Conservation (phyloP, 2,113 vertebrate species). For the Psophia crepitans region DNA sequence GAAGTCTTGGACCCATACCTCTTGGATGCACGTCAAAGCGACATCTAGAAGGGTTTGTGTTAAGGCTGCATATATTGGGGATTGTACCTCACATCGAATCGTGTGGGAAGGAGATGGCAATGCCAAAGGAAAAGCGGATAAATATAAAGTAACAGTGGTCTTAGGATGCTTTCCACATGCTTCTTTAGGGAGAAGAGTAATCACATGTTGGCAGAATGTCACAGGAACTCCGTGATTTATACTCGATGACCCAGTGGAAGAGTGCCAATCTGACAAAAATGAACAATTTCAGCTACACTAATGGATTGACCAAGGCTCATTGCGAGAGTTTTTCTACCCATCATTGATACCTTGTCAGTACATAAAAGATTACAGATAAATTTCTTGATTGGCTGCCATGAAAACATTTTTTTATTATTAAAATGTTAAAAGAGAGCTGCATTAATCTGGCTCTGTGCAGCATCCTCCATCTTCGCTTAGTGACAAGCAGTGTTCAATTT, state of each 20-base stretch:
- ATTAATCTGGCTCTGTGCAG: not conserved
- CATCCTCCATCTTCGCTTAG: constrained; percentile 15
- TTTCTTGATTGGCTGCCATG: constrained; percentile 41
- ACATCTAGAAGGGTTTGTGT: not conserved
- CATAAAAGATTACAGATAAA: constrained; percentile 53
- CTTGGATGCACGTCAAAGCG: not conserved
- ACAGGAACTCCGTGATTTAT: not conserved
- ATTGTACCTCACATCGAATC: not conserved
- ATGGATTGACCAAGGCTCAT: constrained; percentile 41
- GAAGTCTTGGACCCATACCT: not conserved
- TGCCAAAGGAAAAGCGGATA: not conserved
- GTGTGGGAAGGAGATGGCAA: not conserved
- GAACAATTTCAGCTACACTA: constrained; percentile 56
- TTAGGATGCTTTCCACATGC: not conserved
- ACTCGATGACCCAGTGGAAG: not conserved
- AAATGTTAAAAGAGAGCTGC: not conserved
- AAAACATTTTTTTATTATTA: constrained; percentile 32
- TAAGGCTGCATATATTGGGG: not conserved
- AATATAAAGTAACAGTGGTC: not conserved
- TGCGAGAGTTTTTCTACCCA: constrained; percentile 23
- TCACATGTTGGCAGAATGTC: not conserved
- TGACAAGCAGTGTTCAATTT: not conserved
- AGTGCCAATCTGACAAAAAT: constrained; percentile 53
- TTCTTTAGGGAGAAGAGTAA: constrained; percentile 9
- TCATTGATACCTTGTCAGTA: constrained; percentile 41